Conservation (phyloP, 2,888 invertebrate species). For the Eristalis pertinax region DNA sequence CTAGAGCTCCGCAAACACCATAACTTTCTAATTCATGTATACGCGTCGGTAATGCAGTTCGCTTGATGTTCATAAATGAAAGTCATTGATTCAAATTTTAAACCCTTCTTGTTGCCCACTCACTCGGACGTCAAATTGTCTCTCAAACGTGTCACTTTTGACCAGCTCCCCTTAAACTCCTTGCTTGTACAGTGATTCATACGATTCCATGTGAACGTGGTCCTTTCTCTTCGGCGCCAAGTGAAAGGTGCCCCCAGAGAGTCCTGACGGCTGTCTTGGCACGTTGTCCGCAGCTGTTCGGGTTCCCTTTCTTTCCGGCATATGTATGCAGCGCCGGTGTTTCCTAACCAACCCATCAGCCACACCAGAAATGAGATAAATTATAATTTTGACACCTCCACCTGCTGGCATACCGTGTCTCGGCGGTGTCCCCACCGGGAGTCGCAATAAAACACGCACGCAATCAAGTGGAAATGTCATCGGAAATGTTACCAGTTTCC, state of each 20-base stretch:
- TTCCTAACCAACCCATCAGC: background rate
- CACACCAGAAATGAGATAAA: conserved; percentile 8
- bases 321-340: background rate
- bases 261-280: background rate
- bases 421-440: no score
- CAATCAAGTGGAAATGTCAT: conserved; percentile 53
- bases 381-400: conserved; percentile 29
- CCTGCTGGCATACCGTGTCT: background rate
- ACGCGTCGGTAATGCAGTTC: no score
- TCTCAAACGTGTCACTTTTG: no score
- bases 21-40: no score
- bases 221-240: background rate
- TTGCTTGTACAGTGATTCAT: background rate
- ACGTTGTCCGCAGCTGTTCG: background rate
- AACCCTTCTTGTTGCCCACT: no score
- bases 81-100: no score
- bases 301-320: background rate
- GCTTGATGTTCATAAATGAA: no score
- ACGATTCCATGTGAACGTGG: background rate
- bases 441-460: conserved; percentile 4
- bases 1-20: no score
- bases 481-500: conserved; percentile 11
- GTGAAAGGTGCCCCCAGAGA: background rate
- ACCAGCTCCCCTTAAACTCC: no score
- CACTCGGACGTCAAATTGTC: no score